A percentile compares a stretch with the other conserved stretches of the same genome.
phyloP scores from a whole-genome alignment of 92 coral and sea anemone species.

The Siderastrea siderea region DNA sequence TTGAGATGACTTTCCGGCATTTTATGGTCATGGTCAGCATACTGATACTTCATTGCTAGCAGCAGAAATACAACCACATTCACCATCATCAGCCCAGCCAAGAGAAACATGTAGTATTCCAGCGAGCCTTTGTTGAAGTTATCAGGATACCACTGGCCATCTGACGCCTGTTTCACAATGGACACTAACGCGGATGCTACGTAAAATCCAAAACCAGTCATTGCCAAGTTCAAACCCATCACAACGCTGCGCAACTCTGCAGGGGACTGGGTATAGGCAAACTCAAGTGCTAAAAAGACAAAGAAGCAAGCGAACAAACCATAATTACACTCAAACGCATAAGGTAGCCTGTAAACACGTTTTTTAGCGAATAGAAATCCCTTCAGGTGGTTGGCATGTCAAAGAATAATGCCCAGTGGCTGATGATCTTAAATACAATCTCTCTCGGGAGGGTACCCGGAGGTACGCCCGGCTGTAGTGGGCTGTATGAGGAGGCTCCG shows the following conservation, averaged over 20 bases:
- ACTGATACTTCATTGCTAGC: conserved; percentile 31
- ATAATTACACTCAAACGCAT: no score
- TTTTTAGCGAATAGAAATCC: no score
- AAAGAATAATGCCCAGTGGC: no score
- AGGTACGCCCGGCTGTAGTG: no score
- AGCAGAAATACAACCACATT: conserved; percentile 38
- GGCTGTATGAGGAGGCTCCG: no score
- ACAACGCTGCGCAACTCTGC: conserved; percentile 83
- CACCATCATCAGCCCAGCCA: conserved; percentile 81
- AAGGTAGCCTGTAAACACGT: no score
- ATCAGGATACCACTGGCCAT: conserved; percentile 79
- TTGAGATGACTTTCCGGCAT: no score
- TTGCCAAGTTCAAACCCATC: conserved; percentile 85
- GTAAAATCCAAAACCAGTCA: conserved; percentile 86
- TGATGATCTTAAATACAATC: no score
- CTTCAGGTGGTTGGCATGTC: no score
- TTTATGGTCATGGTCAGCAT: neutral
- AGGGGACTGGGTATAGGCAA: conserved; percentile 94
- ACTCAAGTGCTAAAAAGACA: conserved; percentile 76
- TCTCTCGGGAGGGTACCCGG: no score
- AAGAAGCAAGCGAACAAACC: neutral
- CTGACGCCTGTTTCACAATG: conserved; percentile 68
- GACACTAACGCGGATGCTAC: conserved; percentile 70
- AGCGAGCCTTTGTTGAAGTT: conserved; percentile 79
- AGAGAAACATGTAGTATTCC: conserved; percentile 84